Base-by-base conservation (phyloP, 2,113 vertebrate genomes). In the Brachyhypopomus occidentalis region DNA sequence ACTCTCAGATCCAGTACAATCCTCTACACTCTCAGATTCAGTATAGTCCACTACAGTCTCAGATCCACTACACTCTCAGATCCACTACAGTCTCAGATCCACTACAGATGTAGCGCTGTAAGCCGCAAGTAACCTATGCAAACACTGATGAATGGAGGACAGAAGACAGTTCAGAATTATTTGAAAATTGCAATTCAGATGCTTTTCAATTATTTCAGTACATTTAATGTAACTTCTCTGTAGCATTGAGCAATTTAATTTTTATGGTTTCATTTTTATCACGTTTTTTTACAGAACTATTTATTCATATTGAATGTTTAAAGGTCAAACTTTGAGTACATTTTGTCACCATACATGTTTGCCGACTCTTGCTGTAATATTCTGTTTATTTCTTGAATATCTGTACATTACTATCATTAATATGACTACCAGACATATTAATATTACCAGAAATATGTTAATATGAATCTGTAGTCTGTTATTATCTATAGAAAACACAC, bases 281-380 rank as follows among this genome's bases (percentile, higher is more conserved):
- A 62, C 84, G 60, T 41, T 48, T 83, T 81, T 86, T 86, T 27
- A 8, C 77, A 38, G 62, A 64, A 62, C 2, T 84, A 87, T 90
- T 85, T 86, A 89, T 84, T 80, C 77, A 88, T 86, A 73, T 85
- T 83, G 83, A 90, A 90, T 79, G 88, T 86, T 89, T 89, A 30
- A 91, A 90, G 80, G 48, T 87, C 72, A 84, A 45, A 64, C 86
- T 56, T n/a, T 84, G 59, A 83, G 75, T 81, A 83, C 80, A 80
- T 78, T 77, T 66, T 84, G 30, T 78, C 83, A 81, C 74, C 79
- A 87, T 69, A 69, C 3, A 52, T n/a, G 38, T 41, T 45, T 76
- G 73, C 77, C 38, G 67, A 83, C 75, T 86, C 62, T 75, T 79
- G 20, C 55, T 81, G n/a, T 66, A 38, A 66, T n/a, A 48, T 7